Conservation (phyloP, 2,113 vertebrate genomes). For the Coregonus clupeaformis region DNA sequence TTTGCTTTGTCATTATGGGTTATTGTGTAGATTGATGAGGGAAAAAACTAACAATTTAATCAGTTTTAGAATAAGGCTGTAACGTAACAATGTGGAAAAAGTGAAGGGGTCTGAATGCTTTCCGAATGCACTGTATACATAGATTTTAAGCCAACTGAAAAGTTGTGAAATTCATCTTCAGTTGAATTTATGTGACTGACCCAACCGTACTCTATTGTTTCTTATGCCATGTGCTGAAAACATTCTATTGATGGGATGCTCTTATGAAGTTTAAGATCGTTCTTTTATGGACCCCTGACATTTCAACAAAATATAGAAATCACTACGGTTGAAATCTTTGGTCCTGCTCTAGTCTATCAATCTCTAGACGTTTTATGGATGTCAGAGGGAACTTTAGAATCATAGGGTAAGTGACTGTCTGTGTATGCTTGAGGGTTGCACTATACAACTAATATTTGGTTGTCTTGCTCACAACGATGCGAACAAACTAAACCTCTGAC, state of each 20-base stretch:
- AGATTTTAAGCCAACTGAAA: background rate
- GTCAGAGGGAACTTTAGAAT: background rate
- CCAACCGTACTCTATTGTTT: background rate
- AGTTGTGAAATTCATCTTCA: background rate
- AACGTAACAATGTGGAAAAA: no score
- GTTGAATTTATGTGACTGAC: background rate
- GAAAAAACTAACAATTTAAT: no score
- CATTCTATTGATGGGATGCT: background rate
- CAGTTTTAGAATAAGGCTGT: no score
- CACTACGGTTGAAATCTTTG: no score
- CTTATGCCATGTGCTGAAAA: background rate
- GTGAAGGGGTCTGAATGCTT: no score
- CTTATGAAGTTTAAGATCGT: background rate
- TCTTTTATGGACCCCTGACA: background rate
- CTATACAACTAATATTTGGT: background rate
- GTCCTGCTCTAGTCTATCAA: background rate
- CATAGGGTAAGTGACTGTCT: background rate
- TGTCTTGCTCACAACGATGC: background rate
- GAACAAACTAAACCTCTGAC: background rate
- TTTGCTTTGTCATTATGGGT: no score
- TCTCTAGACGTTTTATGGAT: background rate
- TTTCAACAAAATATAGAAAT: no score
- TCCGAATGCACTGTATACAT: no score
- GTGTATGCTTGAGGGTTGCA: background rate
- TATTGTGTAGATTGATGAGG: no score